These are phyloP conservation scores for Chrysodeixis includens DNA, from an alignment of 2,888 invertebrate species.

Conservation along the genomic window DNA sequence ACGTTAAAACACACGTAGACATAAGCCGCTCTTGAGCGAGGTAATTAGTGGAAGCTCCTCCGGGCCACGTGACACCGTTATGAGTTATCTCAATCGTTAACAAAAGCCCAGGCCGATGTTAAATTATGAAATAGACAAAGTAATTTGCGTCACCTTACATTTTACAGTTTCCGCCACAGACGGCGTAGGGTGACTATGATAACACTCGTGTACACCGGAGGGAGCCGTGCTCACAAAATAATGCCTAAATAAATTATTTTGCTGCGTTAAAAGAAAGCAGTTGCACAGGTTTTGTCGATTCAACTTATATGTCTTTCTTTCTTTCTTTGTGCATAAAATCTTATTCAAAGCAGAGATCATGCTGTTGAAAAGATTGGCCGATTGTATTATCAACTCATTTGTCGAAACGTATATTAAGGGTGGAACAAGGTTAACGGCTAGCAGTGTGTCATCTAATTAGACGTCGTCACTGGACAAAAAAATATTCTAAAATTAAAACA, in stretches of 20 bases:
- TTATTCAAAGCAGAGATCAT: too few relatives aligned
- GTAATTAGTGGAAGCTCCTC: slow-evolving; percentile 42
- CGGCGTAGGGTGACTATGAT: slow-evolving; percentile 50
- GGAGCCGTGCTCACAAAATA: background rate
- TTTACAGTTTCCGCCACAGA: slow-evolving; percentile 67
- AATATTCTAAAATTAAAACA: too few relatives aligned
- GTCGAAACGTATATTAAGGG: too few relatives aligned
- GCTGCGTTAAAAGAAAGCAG: too few relatives aligned
- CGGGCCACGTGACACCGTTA: slow-evolving; percentile 40
- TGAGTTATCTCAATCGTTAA: slow-evolving; percentile 61
- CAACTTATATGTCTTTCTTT: too few relatives aligned
- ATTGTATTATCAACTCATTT: too few relatives aligned
- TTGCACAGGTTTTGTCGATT: too few relatives aligned
- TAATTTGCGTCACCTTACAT: slow-evolving; percentile 74
- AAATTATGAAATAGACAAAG: slow-evolving; percentile 73
- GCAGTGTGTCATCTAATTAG: too few relatives aligned
- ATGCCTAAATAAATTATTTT: background rate
- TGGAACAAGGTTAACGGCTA: too few relatives aligned
- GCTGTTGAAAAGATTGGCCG: too few relatives aligned
- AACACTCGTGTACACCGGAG: slow-evolving; percentile 11
- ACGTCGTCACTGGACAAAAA: too few relatives aligned
- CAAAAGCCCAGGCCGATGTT: slow-evolving; percentile 59
- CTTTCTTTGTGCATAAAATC: too few relatives aligned
- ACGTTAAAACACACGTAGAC: slow-evolving; percentile 26
- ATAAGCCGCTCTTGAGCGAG: slow-evolving; percentile 25